A percentile compares a stretch with the other conserved stretches of the same genome.
phyloP scores from a whole-genome alignment of 2,113 vertebrate genomes.

The Athene cunicularia region DNA sequence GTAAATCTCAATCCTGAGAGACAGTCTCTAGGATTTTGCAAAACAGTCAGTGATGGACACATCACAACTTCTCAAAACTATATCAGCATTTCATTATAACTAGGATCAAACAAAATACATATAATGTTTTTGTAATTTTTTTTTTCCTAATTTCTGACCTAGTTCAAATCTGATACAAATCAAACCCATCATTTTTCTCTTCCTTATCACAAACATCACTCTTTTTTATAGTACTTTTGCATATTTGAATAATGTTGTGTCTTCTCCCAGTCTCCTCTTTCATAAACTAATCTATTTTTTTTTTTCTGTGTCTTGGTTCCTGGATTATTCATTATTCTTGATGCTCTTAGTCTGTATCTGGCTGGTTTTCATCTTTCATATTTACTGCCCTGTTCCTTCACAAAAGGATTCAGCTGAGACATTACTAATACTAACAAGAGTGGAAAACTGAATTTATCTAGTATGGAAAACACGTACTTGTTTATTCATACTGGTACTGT shows the following conservation, averaged over 20 bases:
- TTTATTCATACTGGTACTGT: not conserved
- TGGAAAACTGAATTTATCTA: not conserved
- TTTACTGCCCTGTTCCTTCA: not conserved
- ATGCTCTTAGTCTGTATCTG: not conserved
- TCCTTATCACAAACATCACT: not conserved
- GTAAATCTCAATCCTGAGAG: not conserved
- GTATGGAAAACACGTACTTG: not conserved
- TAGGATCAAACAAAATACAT: not conserved
- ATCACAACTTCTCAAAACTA: not conserved
- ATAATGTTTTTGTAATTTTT: not conserved
- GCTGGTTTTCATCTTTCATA: not conserved
- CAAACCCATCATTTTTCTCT: not conserved
- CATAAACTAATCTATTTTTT: not conserved
- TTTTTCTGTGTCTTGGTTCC: not conserved
- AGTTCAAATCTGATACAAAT: not conserved
- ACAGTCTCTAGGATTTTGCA: not conserved
- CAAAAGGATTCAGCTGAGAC: not conserved
- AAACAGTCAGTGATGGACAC: not conserved
- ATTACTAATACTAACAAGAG: not conserved
- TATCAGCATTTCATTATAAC: not conserved
- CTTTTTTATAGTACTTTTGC: not conserved
- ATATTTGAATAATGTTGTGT: not conserved
- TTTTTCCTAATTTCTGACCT: not conserved
- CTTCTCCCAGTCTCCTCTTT: not conserved
- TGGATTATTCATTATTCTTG: not conserved